Conservation (phyloP, 2,113 vertebrate species). For the Thermophis baileyi region DNA sequence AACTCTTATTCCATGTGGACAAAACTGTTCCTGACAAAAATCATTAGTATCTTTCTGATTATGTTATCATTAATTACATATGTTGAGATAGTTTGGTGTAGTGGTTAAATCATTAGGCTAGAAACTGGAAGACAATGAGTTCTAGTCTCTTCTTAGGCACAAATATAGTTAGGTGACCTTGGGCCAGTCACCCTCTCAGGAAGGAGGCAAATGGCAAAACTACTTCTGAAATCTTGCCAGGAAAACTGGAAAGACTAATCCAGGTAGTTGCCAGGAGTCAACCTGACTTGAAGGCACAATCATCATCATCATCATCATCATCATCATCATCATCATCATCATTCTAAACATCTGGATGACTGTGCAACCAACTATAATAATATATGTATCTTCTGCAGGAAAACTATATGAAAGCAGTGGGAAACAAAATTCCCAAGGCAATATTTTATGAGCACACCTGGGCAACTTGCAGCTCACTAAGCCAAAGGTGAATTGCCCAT, state of each 20-base stretch:
- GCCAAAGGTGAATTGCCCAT: not conserved
- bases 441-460: not conserved
- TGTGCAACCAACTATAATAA: not conserved
- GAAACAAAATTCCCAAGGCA: not conserved
- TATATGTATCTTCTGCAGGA: not conserved
- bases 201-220: not conserved
- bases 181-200: not conserved
- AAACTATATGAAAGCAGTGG: not conserved
- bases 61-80: not conserved
- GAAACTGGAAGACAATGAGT: not conserved
- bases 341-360: not conserved
- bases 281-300: not conserved
- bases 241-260: not conserved
- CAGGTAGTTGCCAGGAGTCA: not conserved
- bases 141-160: not conserved
- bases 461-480: not conserved
- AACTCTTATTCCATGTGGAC: not conserved
- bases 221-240: not conserved
- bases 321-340: not conserved
- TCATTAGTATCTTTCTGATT: not conserved
- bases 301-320: too few species aligned
- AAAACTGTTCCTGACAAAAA: not conserved
- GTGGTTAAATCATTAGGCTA: not conserved
- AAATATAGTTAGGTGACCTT: not conserved
- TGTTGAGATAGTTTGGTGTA: not conserved